These are phyloP conservation scores for Synanceia verrucosa DNA, from an alignment of 2,797 vertebrate species.

Conservation along the genomic window DNA sequence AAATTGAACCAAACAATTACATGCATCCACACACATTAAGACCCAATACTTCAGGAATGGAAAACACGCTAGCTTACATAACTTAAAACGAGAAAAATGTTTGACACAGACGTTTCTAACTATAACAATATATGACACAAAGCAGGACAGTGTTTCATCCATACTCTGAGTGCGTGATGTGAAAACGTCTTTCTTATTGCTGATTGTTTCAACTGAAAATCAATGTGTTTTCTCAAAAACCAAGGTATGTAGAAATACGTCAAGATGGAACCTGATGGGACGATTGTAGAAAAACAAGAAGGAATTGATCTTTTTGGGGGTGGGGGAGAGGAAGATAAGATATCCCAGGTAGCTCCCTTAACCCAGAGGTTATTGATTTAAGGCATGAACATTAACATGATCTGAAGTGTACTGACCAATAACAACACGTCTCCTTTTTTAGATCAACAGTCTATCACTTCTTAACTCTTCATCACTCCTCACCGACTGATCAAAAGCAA, in stretches of 20 bases:
- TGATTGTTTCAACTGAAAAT: slow-evolving; percentile 30
- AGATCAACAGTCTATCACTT: background rate
- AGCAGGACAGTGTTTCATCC: slow-evolving; percentile 14
- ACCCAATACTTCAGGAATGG: slow-evolving; percentile 32
- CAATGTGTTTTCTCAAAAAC: background rate
- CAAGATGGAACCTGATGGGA: background rate
- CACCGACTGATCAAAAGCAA: background rate
- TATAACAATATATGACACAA: background rate
- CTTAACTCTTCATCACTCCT: background rate
- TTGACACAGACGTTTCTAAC: slow-evolving; percentile 20
- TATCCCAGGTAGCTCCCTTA: background rate
- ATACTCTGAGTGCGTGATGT: slow-evolving; percentile 16
- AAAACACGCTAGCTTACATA: slow-evolving; percentile 62
- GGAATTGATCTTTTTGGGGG: slow-evolving; percentile 3
- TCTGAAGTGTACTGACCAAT: slow-evolving; percentile 38
- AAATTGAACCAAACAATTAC: slow-evolving; percentile 41
- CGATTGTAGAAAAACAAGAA: background rate
- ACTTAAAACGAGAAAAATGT: slow-evolving; percentile 31
- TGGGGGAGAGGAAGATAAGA: slow-evolving; percentile 23
- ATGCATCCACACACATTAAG: slow-evolving; percentile 35
- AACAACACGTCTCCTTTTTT: slow-evolving; percentile 2
- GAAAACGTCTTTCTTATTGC: slow-evolving; percentile 36
- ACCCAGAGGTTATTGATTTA: slow-evolving; percentile 51
- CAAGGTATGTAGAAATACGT: background rate
- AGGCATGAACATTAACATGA: slow-evolving; percentile 57